phyloP scores from a whole-genome alignment of 1,140 invertebrate species.

The Pachyrhynchus sulphureomaculatus region DNA sequence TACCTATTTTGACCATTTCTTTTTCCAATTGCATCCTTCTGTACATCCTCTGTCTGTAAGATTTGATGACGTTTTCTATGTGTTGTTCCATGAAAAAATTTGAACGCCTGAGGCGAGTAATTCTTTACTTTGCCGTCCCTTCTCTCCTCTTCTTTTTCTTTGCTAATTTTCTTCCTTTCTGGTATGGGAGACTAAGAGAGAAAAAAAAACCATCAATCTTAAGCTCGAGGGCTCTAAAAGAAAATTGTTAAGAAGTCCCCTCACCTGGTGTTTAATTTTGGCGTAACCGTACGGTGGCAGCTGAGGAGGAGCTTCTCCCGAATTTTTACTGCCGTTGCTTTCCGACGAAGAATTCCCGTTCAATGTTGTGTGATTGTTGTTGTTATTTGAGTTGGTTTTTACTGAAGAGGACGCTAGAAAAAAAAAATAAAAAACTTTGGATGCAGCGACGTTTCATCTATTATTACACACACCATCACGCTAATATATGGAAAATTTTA shows the following conservation, averaged over 20 bases:
- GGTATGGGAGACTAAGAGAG: slow-evolving; percentile 78
- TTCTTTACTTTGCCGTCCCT: slow-evolving; percentile 83
- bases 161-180: slow-evolving; percentile 86
- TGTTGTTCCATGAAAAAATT: slow-evolving; percentile 99
- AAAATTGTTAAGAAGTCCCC: too few species aligned
- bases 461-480: too few species aligned
- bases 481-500: too few species aligned
- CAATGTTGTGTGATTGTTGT: slow-evolving; percentile 50
- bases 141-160: slow-evolving; percentile 90
- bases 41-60: slow-evolving; percentile 86
- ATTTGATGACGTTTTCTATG: slow-evolving; percentile 96
- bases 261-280: slow-evolving; percentile 78
- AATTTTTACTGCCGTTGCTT: slow-evolving; percentile 46
- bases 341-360: slow-evolving; percentile 44
- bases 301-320: slow-evolving; percentile 44
- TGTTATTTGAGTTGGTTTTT: slow-evolving; percentile 52
- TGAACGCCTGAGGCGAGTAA: slow-evolving; percentile 95
- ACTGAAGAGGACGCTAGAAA: slow-evolving; percentile 55
- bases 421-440: slow-evolving; percentile 11
- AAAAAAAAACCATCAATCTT: neutral
- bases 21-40: slow-evolving; percentile 89
- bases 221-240: too few species aligned
- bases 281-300: slow-evolving; percentile 61
- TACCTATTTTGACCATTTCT: slow-evolving; percentile 87
- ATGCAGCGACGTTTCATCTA: too few species aligned